Percentiles rank a stretch among this genome's conserved stretches.
phyloP scores from a whole-genome alignment of 2,113 vertebrate genomes.

The Thunnus thynnus region DNA sequence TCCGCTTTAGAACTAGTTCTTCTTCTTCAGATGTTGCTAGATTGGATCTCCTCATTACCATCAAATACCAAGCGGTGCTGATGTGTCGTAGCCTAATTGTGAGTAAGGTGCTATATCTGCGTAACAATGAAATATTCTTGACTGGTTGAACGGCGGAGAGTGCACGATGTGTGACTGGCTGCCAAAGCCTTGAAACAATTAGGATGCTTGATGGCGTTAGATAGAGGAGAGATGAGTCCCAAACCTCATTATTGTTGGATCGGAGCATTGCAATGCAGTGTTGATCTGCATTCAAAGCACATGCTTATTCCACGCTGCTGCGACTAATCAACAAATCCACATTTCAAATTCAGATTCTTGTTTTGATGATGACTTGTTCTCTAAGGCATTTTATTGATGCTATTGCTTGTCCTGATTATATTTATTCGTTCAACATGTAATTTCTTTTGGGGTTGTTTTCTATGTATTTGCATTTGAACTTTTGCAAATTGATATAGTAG shows the following conservation, averaged over 20 bases:
- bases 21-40: background rate
- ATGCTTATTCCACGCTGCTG: slow-evolving; percentile 21
- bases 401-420: slow-evolving; percentile 30
- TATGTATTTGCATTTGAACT: slow-evolving; percentile 4
- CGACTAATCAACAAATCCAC: slow-evolving; percentile 54
- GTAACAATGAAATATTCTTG: background rate
- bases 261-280: slow-evolving; percentile 27
- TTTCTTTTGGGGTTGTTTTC: background rate
- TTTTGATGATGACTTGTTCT: slow-evolving; percentile 58
- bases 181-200: slow-evolving; percentile 25
- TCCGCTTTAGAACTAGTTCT: background rate
- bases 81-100: background rate
- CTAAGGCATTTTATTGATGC: slow-evolving; percentile 34
- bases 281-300: slow-evolving; percentile 47
- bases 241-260: slow-evolving; percentile 58
- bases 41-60: background rate
- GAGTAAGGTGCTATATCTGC: background rate
- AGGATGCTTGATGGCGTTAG: slow-evolving; percentile 15
- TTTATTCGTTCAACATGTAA: slow-evolving; percentile 47
- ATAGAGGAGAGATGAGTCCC: slow-evolving; percentile 40
- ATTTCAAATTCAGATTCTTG: slow-evolving; percentile 61
- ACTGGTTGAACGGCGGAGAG: slow-evolving; percentile 11
- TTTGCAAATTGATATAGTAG: background rate
- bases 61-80: background rate
- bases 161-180: background rate